These are phyloP conservation scores for Epiperipatus broadwayi DNA, from an alignment of 2,888 invertebrate genomes.

Conservation along the genomic window DNA sequence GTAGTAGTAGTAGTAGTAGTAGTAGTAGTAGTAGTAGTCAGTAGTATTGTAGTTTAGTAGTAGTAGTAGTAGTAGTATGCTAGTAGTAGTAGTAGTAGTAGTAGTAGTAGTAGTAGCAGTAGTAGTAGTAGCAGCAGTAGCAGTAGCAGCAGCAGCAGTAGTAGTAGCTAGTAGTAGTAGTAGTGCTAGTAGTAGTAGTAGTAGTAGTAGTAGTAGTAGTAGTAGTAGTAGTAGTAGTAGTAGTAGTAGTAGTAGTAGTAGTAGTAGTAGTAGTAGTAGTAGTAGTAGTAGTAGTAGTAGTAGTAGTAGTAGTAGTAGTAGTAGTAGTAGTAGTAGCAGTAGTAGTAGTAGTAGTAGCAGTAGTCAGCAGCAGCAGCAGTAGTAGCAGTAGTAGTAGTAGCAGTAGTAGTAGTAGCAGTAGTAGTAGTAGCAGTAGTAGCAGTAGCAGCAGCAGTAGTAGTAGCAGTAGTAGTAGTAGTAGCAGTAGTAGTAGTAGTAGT, in stretches of 20 bases:
- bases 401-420: slow-evolving; percentile 3
- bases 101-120: slow-evolving; percentile 3
- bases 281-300: slow-evolving; percentile 3
- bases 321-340: background rate
- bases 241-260: slow-evolving; percentile 3
- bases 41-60: background rate
- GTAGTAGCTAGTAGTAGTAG: slow-evolving; percentile 3
- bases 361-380: slow-evolving; percentile 1
- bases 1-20: slow-evolving; percentile 3
- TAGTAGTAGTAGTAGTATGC: no score
- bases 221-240: slow-evolving; percentile 3
- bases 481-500: slow-evolving; percentile 1
- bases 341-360: no score
- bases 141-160: slow-evolving; percentile 3
- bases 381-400: slow-evolving; percentile 3
- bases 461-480: slow-evolving; percentile 10
- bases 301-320: slow-evolving; percentile 3
- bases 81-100: no score
- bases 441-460: slow-evolving; percentile 3
- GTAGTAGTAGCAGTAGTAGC: slow-evolving; percentile 3
- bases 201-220: slow-evolving; percentile 1
- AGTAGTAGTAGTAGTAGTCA: background rate
- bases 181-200: slow-evolving; percentile 1
- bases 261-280: slow-evolving; percentile 3
- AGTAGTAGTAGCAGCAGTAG: slow-evolving; percentile 3